A percentile compares a stretch with the other conserved stretches of the same genome.
These are phyloP conservation scores for Sphecodes monilicornis DNA, from an alignment of 2,888 invertebrate genomes.

Conservation along the genomic window DNA sequence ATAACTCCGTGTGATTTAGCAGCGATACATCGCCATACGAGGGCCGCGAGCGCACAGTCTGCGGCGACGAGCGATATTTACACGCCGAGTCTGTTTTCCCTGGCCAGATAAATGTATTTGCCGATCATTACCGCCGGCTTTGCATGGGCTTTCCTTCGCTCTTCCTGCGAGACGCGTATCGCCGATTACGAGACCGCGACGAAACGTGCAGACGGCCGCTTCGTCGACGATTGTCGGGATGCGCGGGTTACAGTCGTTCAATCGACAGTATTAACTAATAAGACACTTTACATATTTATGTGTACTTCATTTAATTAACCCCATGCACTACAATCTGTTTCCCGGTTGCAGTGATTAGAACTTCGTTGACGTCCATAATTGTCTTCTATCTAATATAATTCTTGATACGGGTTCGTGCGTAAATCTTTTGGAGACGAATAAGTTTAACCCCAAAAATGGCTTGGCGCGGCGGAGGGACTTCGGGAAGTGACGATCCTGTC, in stretches of 20 bases:
- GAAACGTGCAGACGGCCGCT: not conserved
- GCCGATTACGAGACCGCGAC: slow-evolving; percentile 20
- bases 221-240: not conserved
- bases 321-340: too few relatives aligned
- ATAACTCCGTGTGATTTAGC: slow-evolving; percentile 51
- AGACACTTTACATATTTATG: too few relatives aligned
- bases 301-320: too few relatives aligned
- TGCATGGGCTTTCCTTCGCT: slow-evolving; percentile 26
- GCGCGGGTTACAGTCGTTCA: not conserved
- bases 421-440: not conserved
- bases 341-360: too few relatives aligned
- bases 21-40: slow-evolving; percentile 30
- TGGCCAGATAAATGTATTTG: slow-evolving; percentile 53
- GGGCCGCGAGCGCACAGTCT: slow-evolving; percentile 30
- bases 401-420: not conserved
- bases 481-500: too few relatives aligned
- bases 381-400: too few relatives aligned
- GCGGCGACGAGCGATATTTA: slow-evolving; percentile 44
- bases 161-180: slow-evolving; percentile 1
- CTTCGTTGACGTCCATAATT: too few relatives aligned
- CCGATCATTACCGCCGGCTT: slow-evolving; percentile 40
- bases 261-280: not conserved
- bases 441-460: not conserved
- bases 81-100: slow-evolving; percentile 42
- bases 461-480: not conserved